Evolutionary conservation across 1,140 invertebrate genomes (phyloP).

Genomic region (Cyclina sinensis): DNA sequence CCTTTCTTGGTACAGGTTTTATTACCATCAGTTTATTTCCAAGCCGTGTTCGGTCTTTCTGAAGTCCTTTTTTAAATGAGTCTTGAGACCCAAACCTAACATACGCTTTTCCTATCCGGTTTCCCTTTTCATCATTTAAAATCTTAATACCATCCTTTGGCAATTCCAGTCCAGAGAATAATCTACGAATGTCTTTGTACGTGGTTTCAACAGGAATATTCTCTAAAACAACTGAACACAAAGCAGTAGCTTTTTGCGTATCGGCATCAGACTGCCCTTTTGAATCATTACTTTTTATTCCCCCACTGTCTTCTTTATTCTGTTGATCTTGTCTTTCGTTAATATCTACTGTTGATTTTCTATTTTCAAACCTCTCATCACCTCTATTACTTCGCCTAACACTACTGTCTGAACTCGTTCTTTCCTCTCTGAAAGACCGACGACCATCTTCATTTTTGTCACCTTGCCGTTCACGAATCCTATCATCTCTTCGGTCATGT

Average conservation of each 20-base stretch:
- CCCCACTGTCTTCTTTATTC: background rate
- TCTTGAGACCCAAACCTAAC: conserved; percentile 91
- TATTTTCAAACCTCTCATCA: background rate
- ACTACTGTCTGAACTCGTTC: background rate
- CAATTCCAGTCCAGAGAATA: conserved; percentile 93
- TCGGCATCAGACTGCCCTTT: conserved; percentile 28
- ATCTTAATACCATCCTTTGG: conserved; percentile 94
- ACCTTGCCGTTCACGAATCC: background rate
- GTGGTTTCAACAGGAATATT: conserved; percentile 78
- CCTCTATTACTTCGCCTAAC: background rate
- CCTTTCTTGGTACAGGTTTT: conserved; percentile 73
- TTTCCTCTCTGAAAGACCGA: background rate
- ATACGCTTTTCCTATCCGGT: conserved; percentile 92
- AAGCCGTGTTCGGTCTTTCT: conserved; percentile 86
- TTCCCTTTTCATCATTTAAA: conserved; percentile 93
- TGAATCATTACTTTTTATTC: background rate
- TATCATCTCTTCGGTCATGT: background rate
- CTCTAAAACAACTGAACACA: conserved; percentile 68
- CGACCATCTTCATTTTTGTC: background rate
- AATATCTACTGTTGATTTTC: background rate
- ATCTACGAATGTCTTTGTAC: conserved; percentile 91
- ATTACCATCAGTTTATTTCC: conserved; percentile 81
- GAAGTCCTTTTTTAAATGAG: conserved; percentile 91
- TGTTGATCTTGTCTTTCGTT: background rate
- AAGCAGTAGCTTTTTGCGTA: background rate